A percentile compares a stretch with the other conserved stretches of the same genome.
phyloP scores from a whole-genome alignment of 64 coral and sea anemone genomes.

The Pocillopora verrucosa region DNA sequence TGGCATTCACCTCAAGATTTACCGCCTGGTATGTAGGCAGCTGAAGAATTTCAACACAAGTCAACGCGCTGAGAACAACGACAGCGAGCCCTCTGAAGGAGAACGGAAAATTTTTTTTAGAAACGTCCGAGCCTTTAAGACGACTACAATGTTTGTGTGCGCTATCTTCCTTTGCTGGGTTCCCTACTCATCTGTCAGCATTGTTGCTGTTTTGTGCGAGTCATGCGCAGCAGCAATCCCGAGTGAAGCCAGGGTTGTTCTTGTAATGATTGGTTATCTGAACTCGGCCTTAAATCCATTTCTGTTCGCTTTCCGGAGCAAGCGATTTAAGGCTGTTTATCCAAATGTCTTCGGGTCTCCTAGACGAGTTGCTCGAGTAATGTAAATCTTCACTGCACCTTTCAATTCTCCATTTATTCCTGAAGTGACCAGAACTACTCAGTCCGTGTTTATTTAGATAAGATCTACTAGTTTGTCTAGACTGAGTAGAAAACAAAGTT shows the following conservation, averaged over 20 bases:
- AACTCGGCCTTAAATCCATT: constrained; percentile 51
- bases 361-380: not conserved
- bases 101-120: constrained; percentile 15
- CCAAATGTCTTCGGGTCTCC: not conserved
- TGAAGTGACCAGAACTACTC: no score
- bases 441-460: no score
- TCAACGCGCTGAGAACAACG: not conserved
- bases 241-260: not conserved
- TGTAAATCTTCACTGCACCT: no score
- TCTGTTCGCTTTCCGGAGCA: constrained; percentile 39
- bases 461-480: no score
- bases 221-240: not conserved
- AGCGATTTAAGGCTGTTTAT: not conserved
- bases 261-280: constrained; percentile 50
- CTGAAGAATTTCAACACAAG: not conserved
- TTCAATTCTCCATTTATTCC: no score
- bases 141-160: constrained; percentile 31
- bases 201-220: not conserved
- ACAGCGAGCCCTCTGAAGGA: not conserved
- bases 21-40: not conserved
- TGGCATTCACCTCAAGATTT: constrained; percentile 46
- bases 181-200: constrained; percentile 8
- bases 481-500: no score
- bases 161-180: constrained; percentile 42
- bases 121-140: constrained; percentile 33